These are phyloP conservation scores for Episyrphus balteatus DNA, from an alignment of 1,140 invertebrate species.

Conservation along the genomic window DNA sequence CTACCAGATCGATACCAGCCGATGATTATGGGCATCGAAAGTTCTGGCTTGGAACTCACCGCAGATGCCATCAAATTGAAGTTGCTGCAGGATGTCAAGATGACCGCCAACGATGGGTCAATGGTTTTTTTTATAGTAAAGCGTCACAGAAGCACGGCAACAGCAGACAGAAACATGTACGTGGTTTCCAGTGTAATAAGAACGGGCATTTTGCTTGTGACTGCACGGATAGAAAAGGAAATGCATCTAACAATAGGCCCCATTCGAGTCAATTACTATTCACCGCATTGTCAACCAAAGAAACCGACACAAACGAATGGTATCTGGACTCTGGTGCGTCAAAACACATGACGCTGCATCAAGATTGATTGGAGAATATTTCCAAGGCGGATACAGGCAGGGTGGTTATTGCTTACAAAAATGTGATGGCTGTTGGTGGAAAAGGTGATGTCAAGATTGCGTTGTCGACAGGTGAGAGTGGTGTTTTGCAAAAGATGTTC, in stretches of 20 bases:
- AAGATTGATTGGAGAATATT: neutral
- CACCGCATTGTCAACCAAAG: too few relatives aligned
- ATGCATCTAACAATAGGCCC: too few relatives aligned
- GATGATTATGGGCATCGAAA: constrained; percentile 36
- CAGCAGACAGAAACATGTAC: neutral
- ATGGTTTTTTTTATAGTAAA: too few relatives aligned
- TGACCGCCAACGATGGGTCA: neutral
- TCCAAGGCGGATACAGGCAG: neutral
- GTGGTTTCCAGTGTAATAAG: neutral
- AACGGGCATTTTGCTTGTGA: too few relatives aligned
- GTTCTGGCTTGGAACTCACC: constrained; percentile 17
- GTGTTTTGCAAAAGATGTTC: constrained; percentile 1
- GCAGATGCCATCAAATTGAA: constrained; percentile 33
- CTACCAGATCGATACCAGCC: too few relatives aligned
- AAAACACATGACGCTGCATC: neutral
- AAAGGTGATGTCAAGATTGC: neutral
- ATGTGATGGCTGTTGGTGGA: neutral
- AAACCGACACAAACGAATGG: neutral
- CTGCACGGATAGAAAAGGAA: constrained; percentile 2
- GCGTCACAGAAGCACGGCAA: too few relatives aligned
- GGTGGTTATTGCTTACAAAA: neutral
- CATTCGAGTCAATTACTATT: too few relatives aligned
- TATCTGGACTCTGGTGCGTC: constrained; percentile 6
- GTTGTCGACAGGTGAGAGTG: neutral
- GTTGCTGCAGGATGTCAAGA: constrained; percentile 25